Percentiles rank a stretch among this genome's conserved stretches.
Evolutionary conservation across 2,797 vertebrate genomes (phyloP).

Genomic region (Myotis pilosus): DNA sequence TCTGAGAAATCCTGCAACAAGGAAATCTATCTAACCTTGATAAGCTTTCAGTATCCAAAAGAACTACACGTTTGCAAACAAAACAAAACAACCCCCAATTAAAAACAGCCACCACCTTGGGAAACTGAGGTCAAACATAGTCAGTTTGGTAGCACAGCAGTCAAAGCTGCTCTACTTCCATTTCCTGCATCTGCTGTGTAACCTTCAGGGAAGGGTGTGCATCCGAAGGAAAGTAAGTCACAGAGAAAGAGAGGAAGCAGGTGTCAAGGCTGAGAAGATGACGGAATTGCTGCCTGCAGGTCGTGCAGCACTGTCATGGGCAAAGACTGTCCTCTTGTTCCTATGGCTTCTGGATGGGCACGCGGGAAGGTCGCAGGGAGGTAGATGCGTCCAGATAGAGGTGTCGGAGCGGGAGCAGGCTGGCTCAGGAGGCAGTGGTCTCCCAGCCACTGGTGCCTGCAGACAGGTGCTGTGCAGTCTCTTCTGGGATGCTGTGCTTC

Average conservation of each 20-base stretch:
- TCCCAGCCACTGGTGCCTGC: background rate
- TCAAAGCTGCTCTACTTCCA: background rate
- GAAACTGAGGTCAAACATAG: background rate
- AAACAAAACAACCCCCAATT: background rate
- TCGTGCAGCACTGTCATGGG: rapidly evolving
- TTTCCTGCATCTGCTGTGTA: background rate
- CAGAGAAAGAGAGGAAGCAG: background rate
- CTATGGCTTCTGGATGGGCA: background rate
- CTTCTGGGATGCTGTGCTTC: background rate
- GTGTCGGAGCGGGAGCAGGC: background rate
- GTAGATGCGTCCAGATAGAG: background rate
- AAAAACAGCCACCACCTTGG: background rate
- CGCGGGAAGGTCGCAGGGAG: background rate
- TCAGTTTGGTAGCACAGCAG: background rate
- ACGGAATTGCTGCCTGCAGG: rapidly evolving
- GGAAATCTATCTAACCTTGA: background rate
- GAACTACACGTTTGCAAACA: background rate
- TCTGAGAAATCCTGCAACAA: background rate
- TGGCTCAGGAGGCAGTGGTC: background rate
- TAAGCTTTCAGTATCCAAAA: background rate
- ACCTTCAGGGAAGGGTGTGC: background rate
- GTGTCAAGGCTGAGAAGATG: background rate
- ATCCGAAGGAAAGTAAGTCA: background rate
- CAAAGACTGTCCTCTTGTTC: background rate
- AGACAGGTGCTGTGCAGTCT: background rate